Evolutionary conservation across 2,113 vertebrate genomes (phyloP).

Genomic region (Geococcyx californianus): DNA sequence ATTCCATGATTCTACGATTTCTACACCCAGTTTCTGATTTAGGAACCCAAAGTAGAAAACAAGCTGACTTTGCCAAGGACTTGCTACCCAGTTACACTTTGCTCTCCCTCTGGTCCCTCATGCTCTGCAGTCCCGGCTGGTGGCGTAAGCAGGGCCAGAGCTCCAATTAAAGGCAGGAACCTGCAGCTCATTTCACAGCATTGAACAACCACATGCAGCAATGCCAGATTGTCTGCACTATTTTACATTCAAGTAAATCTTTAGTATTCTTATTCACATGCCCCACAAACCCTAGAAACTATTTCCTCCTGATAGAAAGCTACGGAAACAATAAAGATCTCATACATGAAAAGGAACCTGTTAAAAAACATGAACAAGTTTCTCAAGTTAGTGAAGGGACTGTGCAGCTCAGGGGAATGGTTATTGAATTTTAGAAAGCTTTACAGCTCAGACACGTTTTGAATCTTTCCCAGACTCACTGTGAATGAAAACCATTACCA

Average conservation of each 20-base stretch:
- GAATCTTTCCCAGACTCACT: conserved; percentile 2
- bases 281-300: background rate
- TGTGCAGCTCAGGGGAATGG: conserved; percentile 7
- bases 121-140: background rate
- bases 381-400: conserved; percentile 8
- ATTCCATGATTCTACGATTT: too few species aligned
- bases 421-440: conserved; percentile 55
- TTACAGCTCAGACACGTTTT: conserved; percentile 11
- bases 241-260: background rate
- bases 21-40: background rate
- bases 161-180: background rate
- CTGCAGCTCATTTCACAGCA: background rate
- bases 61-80: background rate
- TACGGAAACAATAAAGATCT: conserved; percentile 29
- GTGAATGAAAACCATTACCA: conserved; percentile 42
- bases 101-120: background rate
- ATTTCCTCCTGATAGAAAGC: background rate
- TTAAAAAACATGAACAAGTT: conserved; percentile 55
- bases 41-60: background rate
- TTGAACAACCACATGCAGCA: background rate
- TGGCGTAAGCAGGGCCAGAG: background rate
- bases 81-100: background rate
- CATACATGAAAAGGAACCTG: conserved; percentile 33
- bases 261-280: background rate
- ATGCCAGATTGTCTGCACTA: background rate